Evolutionary conservation across 23 tunicate species (phyloP).

Genomic region (Styela clava): DNA sequence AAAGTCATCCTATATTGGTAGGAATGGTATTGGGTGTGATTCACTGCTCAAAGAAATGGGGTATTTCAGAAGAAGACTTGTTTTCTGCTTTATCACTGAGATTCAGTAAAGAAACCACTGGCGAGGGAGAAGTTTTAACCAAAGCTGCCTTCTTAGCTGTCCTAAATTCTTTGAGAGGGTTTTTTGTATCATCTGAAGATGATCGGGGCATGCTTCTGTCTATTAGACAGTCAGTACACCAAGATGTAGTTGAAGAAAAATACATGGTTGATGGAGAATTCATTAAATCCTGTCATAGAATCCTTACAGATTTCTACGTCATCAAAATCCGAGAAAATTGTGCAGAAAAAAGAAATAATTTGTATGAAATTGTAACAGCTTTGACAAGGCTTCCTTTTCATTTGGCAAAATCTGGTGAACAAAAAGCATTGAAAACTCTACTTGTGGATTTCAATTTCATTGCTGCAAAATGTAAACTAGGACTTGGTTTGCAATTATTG

Average conservation of each 20-base stretch:
- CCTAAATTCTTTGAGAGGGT: slow-evolving; percentile 10
- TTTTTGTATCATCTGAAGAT: background rate
- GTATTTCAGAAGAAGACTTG: slow-evolving; percentile 13
- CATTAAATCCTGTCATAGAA: background rate
- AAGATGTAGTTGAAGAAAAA: slow-evolving; percentile 4
- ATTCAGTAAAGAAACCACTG: background rate
- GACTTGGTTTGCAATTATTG: slow-evolving; percentile 6
- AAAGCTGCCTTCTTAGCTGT: background rate
- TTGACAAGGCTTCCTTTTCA: slow-evolving; percentile 21
- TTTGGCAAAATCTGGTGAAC: slow-evolving; percentile 5
- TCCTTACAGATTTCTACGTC: background rate
- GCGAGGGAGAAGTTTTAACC: background rate
- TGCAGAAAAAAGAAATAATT: background rate
- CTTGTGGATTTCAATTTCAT: background rate
- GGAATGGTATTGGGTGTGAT: background rate
- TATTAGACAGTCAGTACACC: background rate
- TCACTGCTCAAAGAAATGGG: slow-evolving; percentile 2
- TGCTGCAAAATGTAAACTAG: slow-evolving; percentile 9
- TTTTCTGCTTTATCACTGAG: background rate
- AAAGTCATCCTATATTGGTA: background rate
- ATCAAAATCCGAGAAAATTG: background rate
- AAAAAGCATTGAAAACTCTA: background rate
- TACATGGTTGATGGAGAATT: background rate
- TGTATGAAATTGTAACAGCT: background rate
- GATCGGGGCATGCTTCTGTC: background rate